phyloP scores from a whole-genome alignment of 2,113 vertebrate species.

The Noturus placidus region DNA sequence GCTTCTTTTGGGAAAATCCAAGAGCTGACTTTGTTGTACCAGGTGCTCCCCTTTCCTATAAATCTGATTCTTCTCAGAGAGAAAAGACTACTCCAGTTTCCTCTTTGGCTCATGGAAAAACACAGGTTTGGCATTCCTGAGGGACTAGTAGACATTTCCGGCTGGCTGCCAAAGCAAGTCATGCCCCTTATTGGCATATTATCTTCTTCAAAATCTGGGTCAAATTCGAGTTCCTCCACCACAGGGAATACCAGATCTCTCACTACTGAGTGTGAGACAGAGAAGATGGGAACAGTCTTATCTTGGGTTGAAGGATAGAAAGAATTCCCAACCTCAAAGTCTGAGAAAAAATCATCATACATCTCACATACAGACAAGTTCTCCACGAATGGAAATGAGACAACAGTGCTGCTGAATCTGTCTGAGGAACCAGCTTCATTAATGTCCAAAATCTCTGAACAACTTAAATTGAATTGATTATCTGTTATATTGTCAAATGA shows the following conservation, averaged over 20 bases:
- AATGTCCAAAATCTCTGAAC: slow-evolving; percentile 58
- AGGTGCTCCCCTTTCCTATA: slow-evolving; percentile 59
- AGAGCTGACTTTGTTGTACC: slow-evolving; percentile 53
- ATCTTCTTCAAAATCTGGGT: slow-evolving; percentile 47
- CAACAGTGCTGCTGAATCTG: not conserved
- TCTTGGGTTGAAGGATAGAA: slow-evolving; percentile 46
- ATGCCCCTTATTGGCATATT: slow-evolving; percentile 52
- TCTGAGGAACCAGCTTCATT: slow-evolving; percentile 18
- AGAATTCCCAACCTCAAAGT: slow-evolving; percentile 53
- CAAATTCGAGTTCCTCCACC: slow-evolving; percentile 69
- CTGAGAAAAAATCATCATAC: slow-evolving; percentile 77
- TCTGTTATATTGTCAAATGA: slow-evolving; percentile 47
- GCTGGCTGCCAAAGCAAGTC: slow-evolving; percentile 42
- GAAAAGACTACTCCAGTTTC: slow-evolving; percentile 58
- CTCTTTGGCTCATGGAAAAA: slow-evolving; percentile 57
- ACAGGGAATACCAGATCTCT: slow-evolving; percentile 75
- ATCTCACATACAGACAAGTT: slow-evolving; percentile 71
- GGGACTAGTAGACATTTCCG: fast-evolving
- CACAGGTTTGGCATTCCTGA: slow-evolving; percentile 65
- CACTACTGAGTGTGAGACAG: slow-evolving; percentile 58
- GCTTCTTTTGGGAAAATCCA: slow-evolving; percentile 53
- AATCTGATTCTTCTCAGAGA: slow-evolving; percentile 59
- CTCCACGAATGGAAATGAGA: slow-evolving; percentile 35
- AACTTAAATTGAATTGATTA: slow-evolving; percentile 42
- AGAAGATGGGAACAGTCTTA: slow-evolving; percentile 68